Percentiles rank a stretch among this genome's conserved stretches.
These are phyloP conservation scores for Drosophila mettleri DNA, from an alignment of 2,888 invertebrate genomes.

Conservation along the genomic window DNA sequence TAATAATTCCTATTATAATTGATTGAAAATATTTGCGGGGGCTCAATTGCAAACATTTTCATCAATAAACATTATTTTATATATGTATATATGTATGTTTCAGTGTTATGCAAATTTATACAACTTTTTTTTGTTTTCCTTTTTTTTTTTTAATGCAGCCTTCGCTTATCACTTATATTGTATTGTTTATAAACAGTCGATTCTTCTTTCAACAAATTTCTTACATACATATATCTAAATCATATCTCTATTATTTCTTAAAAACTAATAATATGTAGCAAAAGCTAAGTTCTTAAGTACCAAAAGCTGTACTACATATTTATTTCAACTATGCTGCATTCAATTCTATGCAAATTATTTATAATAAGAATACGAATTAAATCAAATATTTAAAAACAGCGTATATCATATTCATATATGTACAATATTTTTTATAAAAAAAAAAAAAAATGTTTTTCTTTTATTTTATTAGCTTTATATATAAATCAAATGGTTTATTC, in stretches of 20 bases:
- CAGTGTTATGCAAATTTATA: constrained; percentile 15
- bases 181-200: constrained; percentile 51
- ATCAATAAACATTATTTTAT: constrained; percentile 34
- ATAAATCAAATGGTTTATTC: constrained; percentile 1
- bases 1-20: constrained; percentile 4
- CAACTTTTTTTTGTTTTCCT: too few species aligned
- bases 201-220: constrained; percentile 30
- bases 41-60: constrained; percentile 71
- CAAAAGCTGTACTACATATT: constrained; percentile 23
- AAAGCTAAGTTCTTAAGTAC: constrained; percentile 29
- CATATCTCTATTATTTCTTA: constrained; percentile 6
- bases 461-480: background rate
- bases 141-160: constrained; percentile 54
- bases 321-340: background rate
- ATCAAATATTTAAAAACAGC: background rate
- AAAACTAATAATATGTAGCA: constrained; percentile 11
- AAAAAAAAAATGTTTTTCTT: constrained; percentile 30
- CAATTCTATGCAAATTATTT: constrained; percentile 19
- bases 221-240: constrained; percentile 4
- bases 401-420: background rate
- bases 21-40: constrained; percentile 76
- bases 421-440: constrained; percentile 9
- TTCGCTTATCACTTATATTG: constrained; percentile 55
- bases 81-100: constrained; percentile 14
- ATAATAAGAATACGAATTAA: background rate